Percentiles rank a stretch among this genome's conserved stretches.
These are phyloP conservation scores for Oplegnathus fasciatus DNA, from an alignment of 2,113 vertebrate genomes.

Conservation along the genomic window DNA sequence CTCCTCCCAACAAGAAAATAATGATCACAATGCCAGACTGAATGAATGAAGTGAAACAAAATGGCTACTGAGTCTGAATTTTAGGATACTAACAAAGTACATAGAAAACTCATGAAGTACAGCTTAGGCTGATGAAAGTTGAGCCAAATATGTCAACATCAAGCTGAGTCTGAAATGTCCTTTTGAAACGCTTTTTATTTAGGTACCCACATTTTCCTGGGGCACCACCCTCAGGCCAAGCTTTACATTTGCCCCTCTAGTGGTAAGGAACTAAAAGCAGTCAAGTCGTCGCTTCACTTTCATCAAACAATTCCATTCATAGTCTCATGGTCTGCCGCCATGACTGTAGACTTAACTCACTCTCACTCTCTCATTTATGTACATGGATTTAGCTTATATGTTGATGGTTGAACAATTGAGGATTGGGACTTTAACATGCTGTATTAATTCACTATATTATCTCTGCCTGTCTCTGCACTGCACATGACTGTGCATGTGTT, in stretches of 20 bases:
- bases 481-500: constrained; percentile 33
- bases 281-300: background rate
- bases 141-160: background rate
- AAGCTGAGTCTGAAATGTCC: constrained; percentile 1
- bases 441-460: background rate
- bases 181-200: constrained; percentile 3
- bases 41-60: background rate
- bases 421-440: background rate
- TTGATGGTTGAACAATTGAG: background rate
- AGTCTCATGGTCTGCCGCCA: background rate
- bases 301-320: background rate
- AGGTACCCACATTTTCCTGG: background rate
- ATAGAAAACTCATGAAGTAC: background rate
- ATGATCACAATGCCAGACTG: background rate
- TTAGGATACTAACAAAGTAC: background rate
- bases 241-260: background rate
- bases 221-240: background rate
- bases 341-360: background rate
- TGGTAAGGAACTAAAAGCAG: background rate
- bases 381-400: background rate
- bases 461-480: background rate
- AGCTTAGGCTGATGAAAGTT: background rate
- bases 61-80: background rate
- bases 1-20: background rate
- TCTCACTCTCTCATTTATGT: background rate